Evolutionary conservation across 2,113 vertebrate species (phyloP), one percentile per base, ranked within the genome.

Genomic region (Sylvilagus bachmani): DNA sequence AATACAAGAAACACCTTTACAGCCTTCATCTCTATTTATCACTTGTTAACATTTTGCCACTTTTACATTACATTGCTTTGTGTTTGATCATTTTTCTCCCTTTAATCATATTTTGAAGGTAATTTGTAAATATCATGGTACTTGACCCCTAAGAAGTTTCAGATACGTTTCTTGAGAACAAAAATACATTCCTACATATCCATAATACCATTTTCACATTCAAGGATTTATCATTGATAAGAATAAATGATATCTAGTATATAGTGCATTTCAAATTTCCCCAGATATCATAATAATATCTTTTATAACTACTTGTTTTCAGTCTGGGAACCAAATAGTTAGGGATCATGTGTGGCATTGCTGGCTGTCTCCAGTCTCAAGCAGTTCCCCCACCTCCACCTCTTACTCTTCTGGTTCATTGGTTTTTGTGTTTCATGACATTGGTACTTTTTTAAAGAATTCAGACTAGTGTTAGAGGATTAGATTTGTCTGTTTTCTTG

Each of bases 121-220:
- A 58, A 58, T 58, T 58, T 58, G 55, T 17, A 58, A 17, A 58
- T 17, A 58, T 88, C 66, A 31, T 36, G 4, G 22, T 81, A 80
- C 19, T 80, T 51, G 2, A 80, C 29, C 44, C 49, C 84, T 87
- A 38, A 77, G 55, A 33, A 49, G 29, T 77, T 85, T 8, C 58
- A 44, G 53, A 55, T 96, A 27, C 69, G 66, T 84, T 73, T 88
- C 71, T 78, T 79, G 89, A 89, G 67, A 36, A 64, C 62, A 94
- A 51, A 12, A 11, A 3, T 71, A 11, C 70, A 49, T 81, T 58
- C 33, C 75, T 77, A 24, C 24, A 53, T 79, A 79, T 83, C n/a
- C 36, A 49, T 74, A 82, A 88, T 67, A 66, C 1, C 22, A 61
- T 77, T 89, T 89, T 95, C 66, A 71, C 29, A 25, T 74, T 80